These are phyloP conservation scores for Pedetes capensis DNA, from an alignment of 2,113 vertebrate species.

Conservation along the genomic window DNA sequence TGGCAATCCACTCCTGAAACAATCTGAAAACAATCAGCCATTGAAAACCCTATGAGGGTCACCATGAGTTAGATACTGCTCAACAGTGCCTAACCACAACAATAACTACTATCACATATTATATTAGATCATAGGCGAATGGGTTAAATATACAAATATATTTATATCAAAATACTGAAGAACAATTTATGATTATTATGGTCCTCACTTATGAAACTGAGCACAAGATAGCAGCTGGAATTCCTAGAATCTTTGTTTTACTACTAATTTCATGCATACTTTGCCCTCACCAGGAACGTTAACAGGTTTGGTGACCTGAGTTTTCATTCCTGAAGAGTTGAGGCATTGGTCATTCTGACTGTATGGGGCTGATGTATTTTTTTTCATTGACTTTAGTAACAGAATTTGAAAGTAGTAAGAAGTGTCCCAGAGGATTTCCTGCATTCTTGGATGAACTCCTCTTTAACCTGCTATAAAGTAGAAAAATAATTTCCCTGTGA, in stretches of 20 bases:
- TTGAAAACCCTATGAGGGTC: no score
- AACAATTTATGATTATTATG: not conserved
- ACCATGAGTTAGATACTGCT: no score
- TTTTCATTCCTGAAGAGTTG: not conserved
- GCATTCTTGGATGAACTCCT: not conserved
- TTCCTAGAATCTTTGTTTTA: not conserved
- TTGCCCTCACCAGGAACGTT: not conserved
- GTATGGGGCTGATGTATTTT: not conserved
- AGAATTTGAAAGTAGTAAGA: not conserved
- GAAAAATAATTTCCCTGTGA: not conserved
- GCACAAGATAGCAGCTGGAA: not conserved
- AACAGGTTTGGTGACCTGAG: not conserved
- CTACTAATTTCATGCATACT: not conserved
- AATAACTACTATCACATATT: not conserved
- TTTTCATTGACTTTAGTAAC: not conserved
- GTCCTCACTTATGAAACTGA: not conserved
- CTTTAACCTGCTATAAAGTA: not conserved
- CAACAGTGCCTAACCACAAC: no score
- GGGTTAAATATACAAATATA: not conserved
- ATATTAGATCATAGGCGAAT: not conserved
- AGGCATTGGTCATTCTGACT: not conserved
- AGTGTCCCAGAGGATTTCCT: not conserved
- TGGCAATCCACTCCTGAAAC: no score
- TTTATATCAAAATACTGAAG: not conserved
- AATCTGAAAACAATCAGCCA: no score